Evolutionary conservation across 2,888 invertebrate genomes (phyloP), one percentile per base, ranked within the genome.

Genomic region (Alcis repandata): DNA sequence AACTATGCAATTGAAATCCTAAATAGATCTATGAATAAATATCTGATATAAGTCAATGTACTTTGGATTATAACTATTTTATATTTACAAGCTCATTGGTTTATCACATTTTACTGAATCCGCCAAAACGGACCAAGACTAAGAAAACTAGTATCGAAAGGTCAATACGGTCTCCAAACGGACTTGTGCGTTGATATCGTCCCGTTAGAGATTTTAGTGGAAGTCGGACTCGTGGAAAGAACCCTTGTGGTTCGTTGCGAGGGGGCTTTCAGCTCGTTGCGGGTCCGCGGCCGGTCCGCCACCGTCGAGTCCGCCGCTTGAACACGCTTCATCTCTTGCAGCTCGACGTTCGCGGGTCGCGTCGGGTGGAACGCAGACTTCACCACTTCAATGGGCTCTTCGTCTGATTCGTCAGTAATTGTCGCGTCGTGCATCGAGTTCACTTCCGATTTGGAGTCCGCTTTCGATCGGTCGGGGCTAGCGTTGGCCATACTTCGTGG

Each of bases 151-250:
- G 61, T 78, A 82, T 82, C 80, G 75, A 45, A 83, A 59, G 74
- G 84, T 92, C 94, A 96, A 93, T 96, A 96, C 62, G 96, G 96
- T 78, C 96, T 90, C 96, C 96, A 96, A 36, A 96, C 96, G 13
- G 95, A 95, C 91, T 96, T 96, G 67, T 95, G 94, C 51, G 94
- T 89, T 32, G 94, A 87, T 83, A 94, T 93, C 68, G 92, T 82
- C 54, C 94, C 90, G 72, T 92, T 93, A 63, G 92, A 91, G 57
- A 95, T 89, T 88, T 95, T 96, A 2, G 95, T 95, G 64, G 94
- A 93, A 27, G 92, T 94, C 2, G 94, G 92, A 79, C 92, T 94
- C 33, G 90, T 84, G 1, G 92, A 90, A 0, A 90, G 78, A 17
- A 87, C 82, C 66, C 90, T 84, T 0, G 90, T 94, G 36, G 87